Evolutionary conservation across 2,113 vertebrate genomes (phyloP).

Genomic region (Seriola rivoliana): DNA sequence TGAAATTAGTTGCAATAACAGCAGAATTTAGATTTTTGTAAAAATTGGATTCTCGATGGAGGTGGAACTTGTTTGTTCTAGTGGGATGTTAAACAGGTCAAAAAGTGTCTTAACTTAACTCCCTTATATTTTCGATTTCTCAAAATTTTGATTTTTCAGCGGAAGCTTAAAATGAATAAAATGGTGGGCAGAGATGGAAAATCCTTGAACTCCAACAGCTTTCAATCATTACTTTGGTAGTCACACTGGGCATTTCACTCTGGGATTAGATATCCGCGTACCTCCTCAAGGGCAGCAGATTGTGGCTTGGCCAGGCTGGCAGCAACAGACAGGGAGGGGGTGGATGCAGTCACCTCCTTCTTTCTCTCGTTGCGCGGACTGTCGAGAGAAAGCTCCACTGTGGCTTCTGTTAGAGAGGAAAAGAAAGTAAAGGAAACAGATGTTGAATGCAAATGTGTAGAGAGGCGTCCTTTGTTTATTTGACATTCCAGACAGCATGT

Average conservation of each 20-base stretch:
- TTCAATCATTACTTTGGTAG: background rate
- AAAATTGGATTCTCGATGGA: background rate
- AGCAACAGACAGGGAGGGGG: constrained; percentile 79
- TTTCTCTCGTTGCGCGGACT: constrained; percentile 88
- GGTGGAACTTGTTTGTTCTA: background rate
- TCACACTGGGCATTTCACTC: background rate
- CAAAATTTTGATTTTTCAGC: background rate
- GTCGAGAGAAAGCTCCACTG: constrained; percentile 94
- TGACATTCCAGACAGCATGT: too few relatives aligned
- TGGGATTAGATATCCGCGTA: constrained; percentile 64
- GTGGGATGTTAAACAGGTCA: background rate
- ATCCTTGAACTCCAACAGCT: background rate
- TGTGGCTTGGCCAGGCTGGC: constrained; percentile 81
- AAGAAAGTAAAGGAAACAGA: background rate
- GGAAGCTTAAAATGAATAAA: background rate
- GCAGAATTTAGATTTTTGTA: background rate
- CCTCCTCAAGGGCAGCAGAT: constrained; percentile 89
- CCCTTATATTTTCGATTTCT: background rate
- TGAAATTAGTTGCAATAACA: background rate
- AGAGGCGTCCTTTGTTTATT: background rate
- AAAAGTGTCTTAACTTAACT: background rate
- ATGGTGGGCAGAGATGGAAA: background rate
- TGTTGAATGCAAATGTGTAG: background rate
- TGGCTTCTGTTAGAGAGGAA: constrained; percentile 87
- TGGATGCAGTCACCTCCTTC: constrained; percentile 83